A percentile compares a stretch with the other conserved stretches of the same genome.
Evolutionary conservation across 2,797 vertebrate genomes (phyloP).

Genomic region (Philypnodon macrostomus): DNA sequence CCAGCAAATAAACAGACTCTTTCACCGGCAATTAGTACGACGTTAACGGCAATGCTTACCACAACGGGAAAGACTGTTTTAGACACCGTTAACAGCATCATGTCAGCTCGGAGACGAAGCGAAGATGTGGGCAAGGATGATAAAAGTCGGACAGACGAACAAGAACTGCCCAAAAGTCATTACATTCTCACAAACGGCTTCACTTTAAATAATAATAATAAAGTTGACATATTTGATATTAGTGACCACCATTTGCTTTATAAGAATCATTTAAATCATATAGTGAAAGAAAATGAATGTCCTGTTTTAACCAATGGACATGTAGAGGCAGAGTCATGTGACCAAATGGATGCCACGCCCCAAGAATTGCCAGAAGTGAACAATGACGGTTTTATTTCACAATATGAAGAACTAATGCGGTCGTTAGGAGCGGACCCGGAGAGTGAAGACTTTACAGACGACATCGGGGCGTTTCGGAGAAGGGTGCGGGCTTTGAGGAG

Average conservation of each 20-base stretch:
- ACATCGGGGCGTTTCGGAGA: slow-evolving; percentile 46
- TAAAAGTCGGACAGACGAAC: slow-evolving; percentile 18
- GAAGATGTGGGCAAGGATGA: slow-evolving; percentile 45
- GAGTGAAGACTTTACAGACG: slow-evolving; percentile 48
- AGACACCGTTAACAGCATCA: slow-evolving; percentile 58
- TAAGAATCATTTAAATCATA: slow-evolving; percentile 5
- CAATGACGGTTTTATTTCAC: slow-evolving; percentile 81
- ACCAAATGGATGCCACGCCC: neutral
- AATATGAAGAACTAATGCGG: slow-evolving; percentile 84
- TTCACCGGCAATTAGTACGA: neutral
- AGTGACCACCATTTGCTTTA: neutral
- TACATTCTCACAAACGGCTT: slow-evolving; percentile 55
- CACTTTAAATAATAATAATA: slow-evolving; percentile 32
- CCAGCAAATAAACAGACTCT: neutral
- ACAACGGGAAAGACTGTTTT: slow-evolving; percentile 43
- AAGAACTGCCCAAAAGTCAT: slow-evolving; percentile 1
- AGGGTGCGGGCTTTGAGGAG: slow-evolving; percentile 52
- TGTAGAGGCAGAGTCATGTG: neutral
- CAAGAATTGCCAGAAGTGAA: slow-evolving; percentile 15
- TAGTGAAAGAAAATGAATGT: neutral
- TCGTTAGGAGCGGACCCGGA: slow-evolving; percentile 77
- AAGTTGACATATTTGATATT: slow-evolving; percentile 44
- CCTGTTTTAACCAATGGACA: slow-evolving; percentile 15
- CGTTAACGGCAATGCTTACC: neutral
- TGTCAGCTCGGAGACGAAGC: slow-evolving; percentile 40